Conservation (phyloP, 2,797 vertebrate species). For the Eleutherodactylus coqui region DNA sequence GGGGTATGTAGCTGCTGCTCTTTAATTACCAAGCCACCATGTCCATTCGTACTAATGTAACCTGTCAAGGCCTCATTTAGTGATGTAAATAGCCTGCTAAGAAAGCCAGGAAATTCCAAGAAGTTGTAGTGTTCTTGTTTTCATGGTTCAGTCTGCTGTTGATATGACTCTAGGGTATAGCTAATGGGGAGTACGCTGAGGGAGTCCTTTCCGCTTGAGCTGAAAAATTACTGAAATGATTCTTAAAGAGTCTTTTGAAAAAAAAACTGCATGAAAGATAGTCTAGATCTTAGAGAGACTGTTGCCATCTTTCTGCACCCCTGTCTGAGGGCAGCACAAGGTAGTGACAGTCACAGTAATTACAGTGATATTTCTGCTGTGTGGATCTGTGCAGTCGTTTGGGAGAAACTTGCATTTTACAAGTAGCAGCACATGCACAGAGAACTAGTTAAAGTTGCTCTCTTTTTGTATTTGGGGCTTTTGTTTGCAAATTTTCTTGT, state of each 20-base stretch:
- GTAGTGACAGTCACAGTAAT: too few relatives aligned
- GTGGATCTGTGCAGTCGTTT: too few relatives aligned
- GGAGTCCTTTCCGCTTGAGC: background rate
- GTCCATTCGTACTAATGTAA: background rate
- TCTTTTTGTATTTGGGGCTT: background rate
- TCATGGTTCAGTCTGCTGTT: background rate
- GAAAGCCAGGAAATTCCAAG: slow-evolving; percentile 11
- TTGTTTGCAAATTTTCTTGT: background rate
- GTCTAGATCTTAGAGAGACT: too few relatives aligned
- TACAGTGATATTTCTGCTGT: too few relatives aligned
- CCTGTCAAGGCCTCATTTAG: background rate
- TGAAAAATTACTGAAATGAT: background rate
- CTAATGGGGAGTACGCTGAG: background rate
- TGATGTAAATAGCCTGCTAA: background rate
- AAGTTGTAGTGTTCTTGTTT: background rate
- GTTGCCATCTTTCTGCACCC: too few relatives aligned
- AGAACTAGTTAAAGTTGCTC: too few relatives aligned
- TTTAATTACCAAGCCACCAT: background rate
- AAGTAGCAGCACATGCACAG: too few relatives aligned
- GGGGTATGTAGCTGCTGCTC: background rate
- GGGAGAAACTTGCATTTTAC: too few relatives aligned
- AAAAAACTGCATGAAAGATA: too few relatives aligned
- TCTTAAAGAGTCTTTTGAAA: too few relatives aligned
- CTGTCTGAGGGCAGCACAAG: too few relatives aligned
- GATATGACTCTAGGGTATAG: background rate